Evolutionary conservation across 2,888 invertebrate genomes (phyloP), one percentile per base, ranked within the genome.

Genomic region (Epinotia brunnichana): DNA sequence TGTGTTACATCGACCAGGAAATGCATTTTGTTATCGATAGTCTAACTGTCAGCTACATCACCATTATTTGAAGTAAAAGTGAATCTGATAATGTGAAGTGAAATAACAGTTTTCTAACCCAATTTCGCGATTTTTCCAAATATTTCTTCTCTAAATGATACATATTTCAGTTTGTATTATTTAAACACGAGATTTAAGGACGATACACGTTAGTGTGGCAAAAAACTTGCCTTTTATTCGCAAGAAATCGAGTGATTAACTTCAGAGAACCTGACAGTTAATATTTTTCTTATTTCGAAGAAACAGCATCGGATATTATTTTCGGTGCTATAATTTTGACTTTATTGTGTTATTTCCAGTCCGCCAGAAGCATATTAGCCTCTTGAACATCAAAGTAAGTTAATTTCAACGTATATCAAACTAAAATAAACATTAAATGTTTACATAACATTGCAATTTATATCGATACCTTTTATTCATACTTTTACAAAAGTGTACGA

Each of bases 61-160:
- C 35, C 74, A 70, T 70, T 74, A 74, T 53, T 13, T 57, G 63
- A 69, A 69, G 64, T 70, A 74, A 70, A 70, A 74, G 73, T 69
- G 67, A 74, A 75, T 77, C 4, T 3, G 29, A 29, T 29, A n/a
- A n/a, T 24, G 76, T 73, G 74, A 78, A 79, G 76, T 73, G 74
- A 78, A 79, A 78, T 77, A 82, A 82, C 80, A 82, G 79, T 78
- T 79, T 78, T 79, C 70, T 84, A 80, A 81, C 79, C 82, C 78
- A 68, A 76, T 75, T 81, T 76, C 74, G 51, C 44, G 48, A 75
- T 10, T 44, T 73, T 60, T 48, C 21, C 56, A 7, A 24, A 62
- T 62, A 62, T 39, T 72, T 68, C 17, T 39, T 9, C 17, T 72
- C 29, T 7, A 3, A 61, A 60, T n/a, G 35, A 56, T 39, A 21